Conservation (phyloP, 2,888 invertebrate genomes). For the Lingula anatina region DNA sequence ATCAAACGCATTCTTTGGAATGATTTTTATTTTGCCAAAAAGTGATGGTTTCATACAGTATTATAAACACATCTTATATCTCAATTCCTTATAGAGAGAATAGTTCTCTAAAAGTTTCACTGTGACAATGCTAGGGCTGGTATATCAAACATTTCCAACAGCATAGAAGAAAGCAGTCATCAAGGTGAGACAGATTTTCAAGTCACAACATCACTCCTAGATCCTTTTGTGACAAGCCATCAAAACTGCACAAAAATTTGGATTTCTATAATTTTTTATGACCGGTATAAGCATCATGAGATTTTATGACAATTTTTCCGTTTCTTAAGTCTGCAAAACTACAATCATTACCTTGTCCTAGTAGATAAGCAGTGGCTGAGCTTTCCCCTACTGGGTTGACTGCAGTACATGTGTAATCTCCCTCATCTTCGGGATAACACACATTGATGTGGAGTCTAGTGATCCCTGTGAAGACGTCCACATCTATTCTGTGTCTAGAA, state of each 20-base stretch:
- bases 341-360: slow-evolving; percentile 71
- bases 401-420: slow-evolving; percentile 76
- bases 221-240: too few relatives aligned
- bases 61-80: too few relatives aligned
- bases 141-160: too few relatives aligned
- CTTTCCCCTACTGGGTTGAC: slow-evolving; percentile 74
- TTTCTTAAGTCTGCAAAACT: not conserved
- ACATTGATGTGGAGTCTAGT: slow-evolving; percentile 87
- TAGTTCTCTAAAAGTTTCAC: too few relatives aligned
- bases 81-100: too few relatives aligned
- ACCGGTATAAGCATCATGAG: not conserved
- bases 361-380: slow-evolving; percentile 70
- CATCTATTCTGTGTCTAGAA: slow-evolving; percentile 38
- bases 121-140: too few relatives aligned
- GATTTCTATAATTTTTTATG: not conserved
- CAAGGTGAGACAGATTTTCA: too few relatives aligned
- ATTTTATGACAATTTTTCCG: not conserved
- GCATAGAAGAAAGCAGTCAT: too few relatives aligned
- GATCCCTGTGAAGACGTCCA: slow-evolving; percentile 66
- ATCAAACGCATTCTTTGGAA: too few relatives aligned
- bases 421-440: slow-evolving; percentile 65
- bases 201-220: too few relatives aligned
- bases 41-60: too few relatives aligned
- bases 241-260: not conserved
- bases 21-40: too few relatives aligned